A percentile compares a stretch with the other conserved stretches of the same genome.
These are phyloP conservation scores for Hypocryptadius cinnamomeus DNA, from an alignment of 2,113 vertebrate genomes.

Conservation along the genomic window DNA sequence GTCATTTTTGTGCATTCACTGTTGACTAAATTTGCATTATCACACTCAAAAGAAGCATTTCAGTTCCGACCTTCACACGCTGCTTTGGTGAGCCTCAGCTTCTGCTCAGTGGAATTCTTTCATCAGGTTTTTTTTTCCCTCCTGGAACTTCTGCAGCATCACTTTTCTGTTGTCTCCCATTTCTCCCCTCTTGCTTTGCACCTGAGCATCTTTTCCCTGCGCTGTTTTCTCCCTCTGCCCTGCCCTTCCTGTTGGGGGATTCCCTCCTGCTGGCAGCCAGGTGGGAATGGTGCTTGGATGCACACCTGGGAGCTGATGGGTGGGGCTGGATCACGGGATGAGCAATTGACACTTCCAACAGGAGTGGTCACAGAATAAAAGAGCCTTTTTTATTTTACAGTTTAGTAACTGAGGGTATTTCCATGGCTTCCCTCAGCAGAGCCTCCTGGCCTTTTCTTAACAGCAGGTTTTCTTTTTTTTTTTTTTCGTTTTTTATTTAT, in stretches of 20 bases:
- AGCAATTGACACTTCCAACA: not conserved
- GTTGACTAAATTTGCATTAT: not conserved
- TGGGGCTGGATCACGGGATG: not conserved
- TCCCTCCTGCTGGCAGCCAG: not conserved
- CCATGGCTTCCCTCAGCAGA: not conserved
- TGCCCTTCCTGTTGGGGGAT: not conserved
- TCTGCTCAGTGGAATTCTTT: not conserved
- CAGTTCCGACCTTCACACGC: not conserved
- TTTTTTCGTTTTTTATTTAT: not conserved
- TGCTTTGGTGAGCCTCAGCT: not conserved
- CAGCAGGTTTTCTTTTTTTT: not conserved
- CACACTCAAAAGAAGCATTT: not conserved
- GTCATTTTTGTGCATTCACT: not conserved
- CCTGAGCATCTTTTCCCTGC: not conserved
- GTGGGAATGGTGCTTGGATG: not conserved
- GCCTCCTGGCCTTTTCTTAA: not conserved
- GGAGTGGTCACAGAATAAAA: not conserved
- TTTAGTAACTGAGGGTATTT: not conserved
- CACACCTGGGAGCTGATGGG: not conserved
- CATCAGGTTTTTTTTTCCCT: accelerated
- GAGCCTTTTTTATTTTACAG: not conserved
- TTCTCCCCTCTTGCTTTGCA: not conserved
- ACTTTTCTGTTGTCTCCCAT: not conserved
- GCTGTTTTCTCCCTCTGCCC: not conserved
- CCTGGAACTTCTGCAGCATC: not conserved